Evolutionary conservation across 2,888 invertebrate species (phyloP).

Genomic region (Diogma glabrata): DNA sequence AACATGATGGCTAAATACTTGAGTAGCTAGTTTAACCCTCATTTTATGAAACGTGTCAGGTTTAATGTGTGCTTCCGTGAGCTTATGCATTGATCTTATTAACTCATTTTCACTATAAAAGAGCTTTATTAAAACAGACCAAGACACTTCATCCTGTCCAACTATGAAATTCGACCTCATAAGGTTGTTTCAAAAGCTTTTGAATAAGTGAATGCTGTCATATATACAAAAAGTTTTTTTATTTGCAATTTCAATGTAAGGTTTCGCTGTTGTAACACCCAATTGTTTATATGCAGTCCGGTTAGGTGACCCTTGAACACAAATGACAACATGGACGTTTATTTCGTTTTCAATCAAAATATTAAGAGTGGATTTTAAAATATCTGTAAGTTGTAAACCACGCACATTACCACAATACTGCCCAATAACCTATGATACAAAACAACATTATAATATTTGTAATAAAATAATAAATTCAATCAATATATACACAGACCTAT

Average conservation of each 20-base stretch:
- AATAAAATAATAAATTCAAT: neutral
- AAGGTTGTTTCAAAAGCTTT: neutral
- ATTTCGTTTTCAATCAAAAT: conserved; percentile 3
- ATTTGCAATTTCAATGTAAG: neutral
- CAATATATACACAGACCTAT: neutral
- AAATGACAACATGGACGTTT: neutral
- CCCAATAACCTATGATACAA: neutral
- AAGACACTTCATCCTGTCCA: neutral
- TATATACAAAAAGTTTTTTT: conserved; percentile 2
- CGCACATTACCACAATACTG: conserved; percentile 2
- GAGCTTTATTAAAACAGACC: neutral
- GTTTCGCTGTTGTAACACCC: neutral
- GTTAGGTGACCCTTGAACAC: conserved; percentile 7
- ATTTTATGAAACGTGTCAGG: conserved; percentile 18
- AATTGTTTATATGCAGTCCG: conserved; percentile 1
- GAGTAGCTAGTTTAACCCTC: conserved; percentile 16
- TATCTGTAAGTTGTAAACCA: neutral
- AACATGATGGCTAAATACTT: conserved; percentile 14
- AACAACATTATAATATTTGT: neutral
- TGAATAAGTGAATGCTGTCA: conserved; percentile 1
- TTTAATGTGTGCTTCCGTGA: conserved; percentile 15
- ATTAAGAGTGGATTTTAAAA: neutral
- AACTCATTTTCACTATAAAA: neutral
- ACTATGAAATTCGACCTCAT: neutral
- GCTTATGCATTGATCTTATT: conserved; percentile 8